phyloP scores from a whole-genome alignment of 2,888 invertebrate species.

The Myathropa florea region DNA sequence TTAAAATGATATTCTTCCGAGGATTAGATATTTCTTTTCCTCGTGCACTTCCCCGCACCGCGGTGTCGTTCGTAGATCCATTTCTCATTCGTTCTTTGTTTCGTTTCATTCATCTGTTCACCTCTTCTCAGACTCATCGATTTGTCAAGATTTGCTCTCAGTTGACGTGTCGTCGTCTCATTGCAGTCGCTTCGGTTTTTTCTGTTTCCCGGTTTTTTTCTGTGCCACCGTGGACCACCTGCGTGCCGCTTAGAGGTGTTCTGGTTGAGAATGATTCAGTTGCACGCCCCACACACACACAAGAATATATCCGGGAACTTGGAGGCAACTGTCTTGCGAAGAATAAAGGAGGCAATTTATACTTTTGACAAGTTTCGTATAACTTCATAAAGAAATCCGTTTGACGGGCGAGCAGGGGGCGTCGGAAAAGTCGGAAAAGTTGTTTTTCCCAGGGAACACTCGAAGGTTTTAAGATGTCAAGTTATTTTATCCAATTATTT shows the following conservation, averaged over 20 bases:
- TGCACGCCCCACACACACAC: neutral
- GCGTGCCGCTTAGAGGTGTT: neutral
- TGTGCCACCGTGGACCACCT: neutral
- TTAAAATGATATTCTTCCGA: neutral
- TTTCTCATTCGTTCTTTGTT: slow-evolving; percentile 22
- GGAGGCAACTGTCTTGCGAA: neutral
- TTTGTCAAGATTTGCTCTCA: neutral
- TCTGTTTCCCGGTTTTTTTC: neutral
- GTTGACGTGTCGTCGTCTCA: neutral
- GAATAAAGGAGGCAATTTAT: neutral
- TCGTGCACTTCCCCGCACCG: neutral
- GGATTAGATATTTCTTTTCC: slow-evolving; percentile 1
- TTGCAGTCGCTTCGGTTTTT: neutral
- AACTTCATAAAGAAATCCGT: neutral
- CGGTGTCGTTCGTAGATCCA: neutral
- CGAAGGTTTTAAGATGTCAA: neutral
- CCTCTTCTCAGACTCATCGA: slow-evolving; percentile 28
- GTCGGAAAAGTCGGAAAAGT: neutral
- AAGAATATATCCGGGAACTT: neutral
- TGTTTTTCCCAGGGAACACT: neutral
- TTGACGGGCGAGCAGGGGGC: neutral
- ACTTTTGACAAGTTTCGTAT: neutral
- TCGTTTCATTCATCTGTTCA: slow-evolving; percentile 22
- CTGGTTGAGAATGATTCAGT: neutral
- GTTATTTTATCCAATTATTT: neutral